Percentiles rank a stretch among this genome's conserved stretches.
These are phyloP conservation scores for Ciconia nigra DNA, from an alignment of 2,797 vertebrate genomes.

Conservation along the genomic window DNA sequence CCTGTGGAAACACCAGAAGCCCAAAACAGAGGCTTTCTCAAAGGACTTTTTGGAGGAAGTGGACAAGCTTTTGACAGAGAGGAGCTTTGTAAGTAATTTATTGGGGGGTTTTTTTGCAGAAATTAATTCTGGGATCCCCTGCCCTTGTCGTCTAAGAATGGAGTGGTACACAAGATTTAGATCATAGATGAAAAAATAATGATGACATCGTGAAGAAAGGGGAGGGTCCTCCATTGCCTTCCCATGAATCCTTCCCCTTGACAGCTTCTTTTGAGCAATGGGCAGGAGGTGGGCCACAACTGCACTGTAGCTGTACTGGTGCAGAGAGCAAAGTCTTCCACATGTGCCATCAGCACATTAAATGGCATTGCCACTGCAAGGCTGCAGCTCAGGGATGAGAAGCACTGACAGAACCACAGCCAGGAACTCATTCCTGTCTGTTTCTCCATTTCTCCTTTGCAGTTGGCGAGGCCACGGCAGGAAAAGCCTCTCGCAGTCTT, in stretches of 20 bases:
- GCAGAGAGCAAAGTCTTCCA: not conserved
- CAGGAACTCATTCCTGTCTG: not conserved
- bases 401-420: not conserved
- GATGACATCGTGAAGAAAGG: not conserved
- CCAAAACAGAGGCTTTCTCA: conserved; percentile 96
- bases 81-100: conserved; percentile 89
- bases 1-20: conserved; percentile 95
- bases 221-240: not conserved
- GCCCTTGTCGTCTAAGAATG: not conserved
- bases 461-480: conserved; percentile 95
- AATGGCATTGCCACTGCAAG: rapidly evolving
- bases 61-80: conserved; percentile 95
- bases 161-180: not conserved
- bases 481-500: conserved; percentile 91
- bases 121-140: not conserved
- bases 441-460: not conserved
- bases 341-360: rapidly evolving
- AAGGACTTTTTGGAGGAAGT: conserved; percentile 95
- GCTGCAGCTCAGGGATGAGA: rapidly evolving
- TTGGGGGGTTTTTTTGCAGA: not conserved
- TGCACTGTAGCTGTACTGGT: rapidly evolving
- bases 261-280: not conserved
- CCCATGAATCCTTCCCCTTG: not conserved
- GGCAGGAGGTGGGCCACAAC: rapidly evolving
- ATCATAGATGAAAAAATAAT: not conserved